phyloP scores from a whole-genome alignment of 2,888 invertebrate species.

The Drosophila anomalipes region DNA sequence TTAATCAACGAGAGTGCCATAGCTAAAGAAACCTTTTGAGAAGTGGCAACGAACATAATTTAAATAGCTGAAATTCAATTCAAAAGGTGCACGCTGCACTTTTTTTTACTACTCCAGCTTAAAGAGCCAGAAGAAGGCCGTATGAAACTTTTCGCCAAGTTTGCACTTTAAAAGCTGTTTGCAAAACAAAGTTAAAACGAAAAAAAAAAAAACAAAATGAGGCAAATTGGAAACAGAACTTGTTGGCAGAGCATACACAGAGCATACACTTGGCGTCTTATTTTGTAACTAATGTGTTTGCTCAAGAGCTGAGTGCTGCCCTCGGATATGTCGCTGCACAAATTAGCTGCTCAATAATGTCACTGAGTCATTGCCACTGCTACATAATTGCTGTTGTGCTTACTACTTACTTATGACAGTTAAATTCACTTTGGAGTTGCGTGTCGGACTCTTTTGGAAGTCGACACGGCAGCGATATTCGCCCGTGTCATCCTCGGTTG shows the following conservation, averaged over 20 bases:
- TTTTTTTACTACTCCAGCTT: constrained; percentile 34
- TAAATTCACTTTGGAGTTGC: constrained; percentile 94
- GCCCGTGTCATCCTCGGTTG: constrained; percentile 91
- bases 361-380: constrained; percentile 26
- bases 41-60: constrained; percentile 44
- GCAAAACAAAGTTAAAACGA: constrained; percentile 34
- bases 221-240: constrained; percentile 27
- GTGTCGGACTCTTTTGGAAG: constrained; percentile 95
- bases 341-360: constrained; percentile 79
- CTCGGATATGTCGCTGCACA: constrained; percentile 56
- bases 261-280: constrained; percentile 68
- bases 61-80: constrained; percentile 57
- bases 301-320: constrained; percentile 57
- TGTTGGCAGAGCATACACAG: constrained; percentile 13
- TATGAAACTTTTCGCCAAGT: constrained; percentile 71
- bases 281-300: constrained; percentile 80
- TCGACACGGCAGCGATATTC: constrained; percentile 95
- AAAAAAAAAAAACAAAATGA: not conserved
- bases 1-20: not conserved
- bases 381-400: constrained; percentile 27
- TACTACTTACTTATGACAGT: constrained; percentile 93
- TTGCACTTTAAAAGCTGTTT: constrained; percentile 77
- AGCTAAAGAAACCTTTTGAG: not conserved
- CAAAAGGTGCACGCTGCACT: constrained; percentile 46
- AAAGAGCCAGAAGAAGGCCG: constrained; percentile 14